These are phyloP conservation scores for Hanleya hanleyi DNA, from an alignment of 2,888 invertebrate species.

Conservation along the genomic window DNA sequence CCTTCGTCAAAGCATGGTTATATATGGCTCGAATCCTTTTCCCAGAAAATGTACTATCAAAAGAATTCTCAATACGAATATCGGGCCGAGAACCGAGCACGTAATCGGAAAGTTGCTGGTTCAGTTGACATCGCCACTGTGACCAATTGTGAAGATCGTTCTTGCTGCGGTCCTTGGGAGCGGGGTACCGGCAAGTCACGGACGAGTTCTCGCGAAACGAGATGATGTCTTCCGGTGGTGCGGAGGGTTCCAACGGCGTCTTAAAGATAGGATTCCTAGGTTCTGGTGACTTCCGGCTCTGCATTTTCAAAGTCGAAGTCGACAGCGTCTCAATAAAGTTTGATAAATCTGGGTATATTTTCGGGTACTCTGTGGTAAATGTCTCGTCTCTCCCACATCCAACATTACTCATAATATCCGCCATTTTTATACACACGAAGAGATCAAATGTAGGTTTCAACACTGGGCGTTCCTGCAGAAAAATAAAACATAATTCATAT, in stretches of 20 bases:
- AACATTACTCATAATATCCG: too few species aligned
- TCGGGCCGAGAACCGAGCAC: neutral
- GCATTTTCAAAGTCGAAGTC: neutral
- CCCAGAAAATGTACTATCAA: neutral
- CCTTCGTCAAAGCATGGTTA: neutral
- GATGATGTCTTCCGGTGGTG: neutral
- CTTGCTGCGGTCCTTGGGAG: neutral
- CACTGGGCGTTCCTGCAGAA: too few species aligned
- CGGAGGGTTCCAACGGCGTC: neutral
- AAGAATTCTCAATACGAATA: neutral
- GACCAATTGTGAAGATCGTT: neutral
- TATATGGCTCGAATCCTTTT: neutral
- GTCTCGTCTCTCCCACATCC: too few species aligned
- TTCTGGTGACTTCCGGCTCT: neutral
- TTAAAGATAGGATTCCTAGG: neutral
- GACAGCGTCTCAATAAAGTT: neutral
- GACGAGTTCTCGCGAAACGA: neutral
- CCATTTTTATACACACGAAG: too few species aligned
- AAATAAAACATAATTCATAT: too few species aligned
- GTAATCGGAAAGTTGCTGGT: neutral
- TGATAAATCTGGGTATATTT: neutral
- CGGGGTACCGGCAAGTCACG: neutral
- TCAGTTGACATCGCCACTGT: neutral
- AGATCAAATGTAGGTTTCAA: too few species aligned
- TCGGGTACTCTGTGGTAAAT: neutral